Conservation (phyloP, 2,888 invertebrate species). For the Erpobdella octoculata region DNA sequence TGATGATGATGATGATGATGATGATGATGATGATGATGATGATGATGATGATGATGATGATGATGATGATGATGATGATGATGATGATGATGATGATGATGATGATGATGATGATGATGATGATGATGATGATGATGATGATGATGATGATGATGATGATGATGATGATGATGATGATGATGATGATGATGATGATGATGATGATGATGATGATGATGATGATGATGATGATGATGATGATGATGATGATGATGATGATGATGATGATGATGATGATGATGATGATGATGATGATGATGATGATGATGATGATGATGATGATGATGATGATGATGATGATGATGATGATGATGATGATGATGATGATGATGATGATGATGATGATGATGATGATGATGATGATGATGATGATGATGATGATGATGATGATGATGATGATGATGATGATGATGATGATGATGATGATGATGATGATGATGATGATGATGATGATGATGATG, state of each 20-base stretch:
- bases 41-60: too few species aligned
- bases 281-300: not conserved
- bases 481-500: not conserved
- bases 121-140: too few species aligned
- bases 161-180: not conserved
- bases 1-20: not conserved
- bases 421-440: constrained; percentile 8
- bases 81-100: too few species aligned
- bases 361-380: constrained; percentile 5
- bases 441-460: constrained; percentile 10
- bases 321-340: not conserved
- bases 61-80: too few species aligned
- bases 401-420: constrained; percentile 14
- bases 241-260: not conserved
- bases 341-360: constrained; percentile 3
- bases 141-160: too few species aligned
- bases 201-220: not conserved
- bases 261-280: not conserved
- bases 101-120: too few species aligned
- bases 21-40: not conserved
- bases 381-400: not conserved
- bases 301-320: not conserved
- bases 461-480: constrained; percentile 10
- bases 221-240: not conserved
- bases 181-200: not conserved